A percentile compares a stretch with the other conserved stretches of the same genome.
phyloP scores from a whole-genome alignment of 2,113 vertebrate genomes.

The Halcyon senegalensis region DNA sequence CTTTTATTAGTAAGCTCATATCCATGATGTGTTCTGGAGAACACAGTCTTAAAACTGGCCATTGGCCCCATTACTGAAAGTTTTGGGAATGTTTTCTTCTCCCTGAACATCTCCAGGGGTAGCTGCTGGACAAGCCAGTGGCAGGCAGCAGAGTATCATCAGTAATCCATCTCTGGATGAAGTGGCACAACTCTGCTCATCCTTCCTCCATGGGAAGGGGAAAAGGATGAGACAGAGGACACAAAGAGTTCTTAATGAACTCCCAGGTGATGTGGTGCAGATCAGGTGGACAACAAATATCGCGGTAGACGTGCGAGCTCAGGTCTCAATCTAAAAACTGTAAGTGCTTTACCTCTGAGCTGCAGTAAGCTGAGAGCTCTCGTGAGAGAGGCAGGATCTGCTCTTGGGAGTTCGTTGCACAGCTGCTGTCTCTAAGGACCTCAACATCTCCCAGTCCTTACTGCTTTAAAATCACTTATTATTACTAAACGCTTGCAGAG shows the following conservation, averaged over 20 bases:
- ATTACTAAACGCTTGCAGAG: not conserved
- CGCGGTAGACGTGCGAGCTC: not conserved
- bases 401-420: not conserved
- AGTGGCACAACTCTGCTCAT: not conserved
- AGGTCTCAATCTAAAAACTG: not conserved
- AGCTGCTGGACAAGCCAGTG: not conserved
- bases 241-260: not conserved
- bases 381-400: not conserved
- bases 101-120: not conserved
- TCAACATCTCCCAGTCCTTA: not conserved
- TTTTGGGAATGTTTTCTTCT: not conserved
- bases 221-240: not conserved
- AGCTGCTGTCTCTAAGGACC: not conserved
- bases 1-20: not conserved
- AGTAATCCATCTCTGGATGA: not conserved
- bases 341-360: not conserved
- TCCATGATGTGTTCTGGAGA: not conserved
- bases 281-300: not conserved
- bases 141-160: not conserved
- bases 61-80: not conserved
- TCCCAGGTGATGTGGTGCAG: not conserved
- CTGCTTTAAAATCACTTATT: not conserved
- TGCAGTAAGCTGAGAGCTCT: not conserved
- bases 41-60: not conserved
- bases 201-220: not conserved